Percentiles rank a stretch among this genome's conserved stretches.
Conservation (phyloP, 2,888 invertebrate genomes). For the Netelia fuscicornis region DNA sequence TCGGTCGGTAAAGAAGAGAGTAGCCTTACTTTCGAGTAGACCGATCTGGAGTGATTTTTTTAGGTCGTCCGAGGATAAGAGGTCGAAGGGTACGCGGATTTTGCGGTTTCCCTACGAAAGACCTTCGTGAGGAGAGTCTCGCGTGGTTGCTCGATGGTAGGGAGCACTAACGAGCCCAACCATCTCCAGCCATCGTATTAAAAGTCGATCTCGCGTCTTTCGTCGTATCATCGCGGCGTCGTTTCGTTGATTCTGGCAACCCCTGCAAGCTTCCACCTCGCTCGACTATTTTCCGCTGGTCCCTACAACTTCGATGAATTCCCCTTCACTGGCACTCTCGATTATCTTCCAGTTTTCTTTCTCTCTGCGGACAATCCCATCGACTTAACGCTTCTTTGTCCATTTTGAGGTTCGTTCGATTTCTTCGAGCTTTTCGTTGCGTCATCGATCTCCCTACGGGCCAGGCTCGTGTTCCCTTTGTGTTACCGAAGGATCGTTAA, state of each 20-base stretch:
- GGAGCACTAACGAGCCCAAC: neutral
- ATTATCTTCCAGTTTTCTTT: slow-evolving; percentile 11
- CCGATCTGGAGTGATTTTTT: no score
- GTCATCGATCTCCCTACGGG: slow-evolving; percentile 42
- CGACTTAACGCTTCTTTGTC: slow-evolving; percentile 28
- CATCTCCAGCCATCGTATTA: slow-evolving; percentile 48
- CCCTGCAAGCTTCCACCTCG: slow-evolving; percentile 44
- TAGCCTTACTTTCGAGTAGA: no score
- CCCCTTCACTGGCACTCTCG: slow-evolving; percentile 8
- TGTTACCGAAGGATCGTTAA: neutral
- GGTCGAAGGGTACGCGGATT: no score
- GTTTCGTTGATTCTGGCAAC: slow-evolving; percentile 55
- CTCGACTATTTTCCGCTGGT: neutral
- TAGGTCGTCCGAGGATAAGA: no score
- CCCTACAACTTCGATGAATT: neutral
- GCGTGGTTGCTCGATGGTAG: no score
- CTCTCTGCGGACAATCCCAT: slow-evolving; percentile 49
- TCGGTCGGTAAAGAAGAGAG: no score
- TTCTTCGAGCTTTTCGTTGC: slow-evolving; percentile 51
- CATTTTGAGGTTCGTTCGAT: slow-evolving; percentile 15
- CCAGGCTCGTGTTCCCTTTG: neutral
- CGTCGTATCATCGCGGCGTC: slow-evolving; percentile 59
- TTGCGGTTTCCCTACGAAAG: no score
- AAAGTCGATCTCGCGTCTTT: slow-evolving; percentile 68
- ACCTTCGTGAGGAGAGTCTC: no score